These are phyloP conservation scores for Epinotia brunnichana DNA, from an alignment of 2,888 invertebrate species.

Conservation along the genomic window DNA sequence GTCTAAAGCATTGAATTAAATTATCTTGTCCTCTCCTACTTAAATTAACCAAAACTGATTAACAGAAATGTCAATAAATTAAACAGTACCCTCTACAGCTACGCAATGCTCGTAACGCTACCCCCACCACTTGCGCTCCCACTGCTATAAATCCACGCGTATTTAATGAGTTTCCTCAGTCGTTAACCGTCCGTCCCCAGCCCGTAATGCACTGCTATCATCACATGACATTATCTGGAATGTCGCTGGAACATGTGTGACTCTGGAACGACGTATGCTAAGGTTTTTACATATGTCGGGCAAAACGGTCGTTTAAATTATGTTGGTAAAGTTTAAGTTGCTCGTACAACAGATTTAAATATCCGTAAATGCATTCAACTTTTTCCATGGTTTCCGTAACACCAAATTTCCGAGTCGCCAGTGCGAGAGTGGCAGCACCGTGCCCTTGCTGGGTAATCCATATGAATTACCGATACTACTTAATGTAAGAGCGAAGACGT, in stretches of 20 bases:
- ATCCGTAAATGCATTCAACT: not conserved
- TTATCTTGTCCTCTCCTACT: too few relatives aligned
- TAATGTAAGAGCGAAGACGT: too few relatives aligned
- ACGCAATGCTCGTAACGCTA: constrained; percentile 8
- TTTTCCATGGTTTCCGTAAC: too few relatives aligned
- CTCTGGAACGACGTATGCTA: constrained; percentile 29
- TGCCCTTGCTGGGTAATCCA: too few relatives aligned
- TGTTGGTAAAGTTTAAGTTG: not conserved
- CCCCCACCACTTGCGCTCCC: constrained; percentile 46
- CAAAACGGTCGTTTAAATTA: constrained; percentile 4
- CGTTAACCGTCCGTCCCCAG: constrained; percentile 71
- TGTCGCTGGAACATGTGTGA: constrained; percentile 65
- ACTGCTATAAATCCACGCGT: constrained; percentile 72
- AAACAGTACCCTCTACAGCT: constrained; percentile 24
- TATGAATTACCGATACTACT: too few relatives aligned
- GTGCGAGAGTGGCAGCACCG: too few relatives aligned
- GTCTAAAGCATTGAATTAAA: too few relatives aligned
- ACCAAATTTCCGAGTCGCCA: too few relatives aligned
- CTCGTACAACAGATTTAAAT: not conserved
- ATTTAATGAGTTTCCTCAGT: constrained; percentile 80
- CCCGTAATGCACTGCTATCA: constrained; percentile 76
- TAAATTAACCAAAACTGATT: constrained; percentile 26
- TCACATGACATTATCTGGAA: constrained; percentile 69
- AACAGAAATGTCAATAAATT: constrained; percentile 36
- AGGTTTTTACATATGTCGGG: constrained; percentile 21